Percentiles rank a stretch among this genome's conserved stretches.
Evolutionary conservation across 2,888 invertebrate genomes (phyloP).

Genomic region (Trimorus sp.): DNA sequence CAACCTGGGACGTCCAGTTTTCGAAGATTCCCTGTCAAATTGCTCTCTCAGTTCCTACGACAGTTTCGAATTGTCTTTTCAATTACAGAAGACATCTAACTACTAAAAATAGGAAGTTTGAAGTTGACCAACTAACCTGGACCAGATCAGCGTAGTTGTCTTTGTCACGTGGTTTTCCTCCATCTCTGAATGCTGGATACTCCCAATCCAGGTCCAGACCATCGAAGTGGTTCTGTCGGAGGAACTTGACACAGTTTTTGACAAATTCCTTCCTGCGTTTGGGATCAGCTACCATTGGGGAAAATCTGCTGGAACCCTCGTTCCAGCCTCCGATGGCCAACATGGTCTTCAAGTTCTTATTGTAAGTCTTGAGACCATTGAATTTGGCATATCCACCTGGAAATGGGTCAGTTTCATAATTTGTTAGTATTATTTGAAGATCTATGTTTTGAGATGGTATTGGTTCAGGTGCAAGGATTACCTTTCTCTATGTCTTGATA

Average conservation of each 20-base stretch:
- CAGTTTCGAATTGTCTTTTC: too few species aligned
- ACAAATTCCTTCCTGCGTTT: constrained; percentile 91
- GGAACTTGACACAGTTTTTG: constrained; percentile 91
- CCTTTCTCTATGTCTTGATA: constrained; percentile 98
- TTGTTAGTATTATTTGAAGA: too few species aligned
- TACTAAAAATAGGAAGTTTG: not conserved
- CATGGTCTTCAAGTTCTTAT: constrained; percentile 94
- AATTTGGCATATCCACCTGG: constrained; percentile 96
- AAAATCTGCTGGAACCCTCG: constrained; percentile 93
- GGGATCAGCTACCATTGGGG: constrained; percentile 91
- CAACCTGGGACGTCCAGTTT: constrained; percentile 90
- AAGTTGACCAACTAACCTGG: constrained; percentile 82
- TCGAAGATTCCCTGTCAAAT: constrained; percentile 92
- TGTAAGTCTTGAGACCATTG: constrained; percentile 95
- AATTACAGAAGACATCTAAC: too few species aligned
- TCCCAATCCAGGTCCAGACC: constrained; percentile 97
- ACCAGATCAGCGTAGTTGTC: constrained; percentile 94
- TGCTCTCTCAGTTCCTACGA: constrained; percentile 85
- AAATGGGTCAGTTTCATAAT: not conserved
- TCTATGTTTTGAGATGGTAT: not conserved
- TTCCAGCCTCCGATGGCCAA: constrained; percentile 97
- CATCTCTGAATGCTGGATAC: constrained; percentile 90
- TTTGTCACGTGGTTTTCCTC: constrained; percentile 87
- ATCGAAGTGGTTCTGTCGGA: constrained; percentile 95
- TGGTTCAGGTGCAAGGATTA: constrained; percentile 76